Conservation (phyloP, 2,888 invertebrate genomes). For the Cheilosia pagana region DNA sequence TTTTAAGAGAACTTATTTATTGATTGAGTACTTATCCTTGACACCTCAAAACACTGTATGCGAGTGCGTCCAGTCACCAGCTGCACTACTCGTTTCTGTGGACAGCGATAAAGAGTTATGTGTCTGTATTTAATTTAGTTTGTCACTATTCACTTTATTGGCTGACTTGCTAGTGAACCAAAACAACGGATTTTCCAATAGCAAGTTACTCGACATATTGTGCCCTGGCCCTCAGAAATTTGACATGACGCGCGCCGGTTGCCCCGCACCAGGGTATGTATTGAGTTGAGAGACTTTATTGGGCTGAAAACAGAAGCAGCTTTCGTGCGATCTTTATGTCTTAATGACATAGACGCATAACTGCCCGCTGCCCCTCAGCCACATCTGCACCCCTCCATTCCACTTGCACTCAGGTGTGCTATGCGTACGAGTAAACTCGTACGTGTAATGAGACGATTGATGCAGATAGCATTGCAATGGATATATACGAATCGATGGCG, state of each 20-base stretch:
- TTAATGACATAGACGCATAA: slow-evolving; percentile 61
- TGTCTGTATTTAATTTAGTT: slow-evolving; percentile 24
- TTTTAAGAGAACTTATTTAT: slow-evolving; percentile 15
- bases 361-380: slow-evolving; percentile 23
- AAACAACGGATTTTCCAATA: slow-evolving; percentile 2
- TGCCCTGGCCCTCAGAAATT: slow-evolving; percentile 27
- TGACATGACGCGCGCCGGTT: no score
- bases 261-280: slow-evolving; percentile 11
- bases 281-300: slow-evolving; percentile 1
- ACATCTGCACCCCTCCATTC: background rate
- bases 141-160: slow-evolving; percentile 22
- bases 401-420: background rate
- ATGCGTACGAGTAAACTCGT: slow-evolving; percentile 1
- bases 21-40: slow-evolving; percentile 34
- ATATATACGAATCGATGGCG: slow-evolving; percentile 48
- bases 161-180: slow-evolving; percentile 1
- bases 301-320: slow-evolving; percentile 51
- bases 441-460: slow-evolving; percentile 57
- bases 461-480: slow-evolving; percentile 63
- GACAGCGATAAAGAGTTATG: background rate
- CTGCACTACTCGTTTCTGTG: slow-evolving; percentile 10
- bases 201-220: no score
- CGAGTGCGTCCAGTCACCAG: slow-evolving; percentile 1
- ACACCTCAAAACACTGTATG: background rate
- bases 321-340: slow-evolving; percentile 71